A percentile compares a stretch with the other conserved stretches of the same genome.
phyloP scores from a whole-genome alignment of 2,797 vertebrate species.

The Xiphorhynchus erythropygius region DNA sequence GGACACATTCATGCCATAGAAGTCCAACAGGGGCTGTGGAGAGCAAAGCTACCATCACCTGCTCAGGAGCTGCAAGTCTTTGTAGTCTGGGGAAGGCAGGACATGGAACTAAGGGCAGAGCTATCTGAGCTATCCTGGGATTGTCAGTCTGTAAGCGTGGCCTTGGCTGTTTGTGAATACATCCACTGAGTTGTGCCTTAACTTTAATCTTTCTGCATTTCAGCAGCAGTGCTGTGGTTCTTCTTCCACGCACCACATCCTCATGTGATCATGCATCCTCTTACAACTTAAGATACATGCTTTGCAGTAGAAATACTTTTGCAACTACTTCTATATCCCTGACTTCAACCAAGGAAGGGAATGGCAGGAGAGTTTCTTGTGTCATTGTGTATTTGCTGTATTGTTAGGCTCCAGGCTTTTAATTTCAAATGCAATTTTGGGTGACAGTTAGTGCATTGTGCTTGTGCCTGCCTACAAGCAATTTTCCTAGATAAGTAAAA shows the following conservation, averaged over 20 bases:
- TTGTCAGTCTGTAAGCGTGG: background rate
- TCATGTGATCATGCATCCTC: accelerated
- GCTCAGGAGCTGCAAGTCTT: background rate
- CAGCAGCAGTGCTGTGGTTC: background rate
- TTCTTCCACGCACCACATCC: background rate
- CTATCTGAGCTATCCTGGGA: background rate
- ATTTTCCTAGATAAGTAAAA: background rate
- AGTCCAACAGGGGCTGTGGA: background rate
- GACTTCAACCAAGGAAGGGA: background rate
- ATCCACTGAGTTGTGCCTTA: background rate
- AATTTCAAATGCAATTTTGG: background rate
- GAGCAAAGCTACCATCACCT: background rate
- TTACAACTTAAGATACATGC: background rate
- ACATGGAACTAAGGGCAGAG: background rate
- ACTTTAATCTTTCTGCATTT: background rate
- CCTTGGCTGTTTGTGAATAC: background rate
- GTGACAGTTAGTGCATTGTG: background rate
- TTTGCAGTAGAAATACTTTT: background rate
- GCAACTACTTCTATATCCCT: background rate
- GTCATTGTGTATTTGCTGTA: background rate
- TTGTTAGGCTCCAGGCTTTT: background rate
- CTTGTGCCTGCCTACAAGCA: background rate
- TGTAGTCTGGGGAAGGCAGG: background rate
- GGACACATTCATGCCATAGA: background rate
- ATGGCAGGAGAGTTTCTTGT: background rate